phyloP scores from a whole-genome alignment of 2,797 vertebrate species.

The Chaenodraco wilsoni region DNA sequence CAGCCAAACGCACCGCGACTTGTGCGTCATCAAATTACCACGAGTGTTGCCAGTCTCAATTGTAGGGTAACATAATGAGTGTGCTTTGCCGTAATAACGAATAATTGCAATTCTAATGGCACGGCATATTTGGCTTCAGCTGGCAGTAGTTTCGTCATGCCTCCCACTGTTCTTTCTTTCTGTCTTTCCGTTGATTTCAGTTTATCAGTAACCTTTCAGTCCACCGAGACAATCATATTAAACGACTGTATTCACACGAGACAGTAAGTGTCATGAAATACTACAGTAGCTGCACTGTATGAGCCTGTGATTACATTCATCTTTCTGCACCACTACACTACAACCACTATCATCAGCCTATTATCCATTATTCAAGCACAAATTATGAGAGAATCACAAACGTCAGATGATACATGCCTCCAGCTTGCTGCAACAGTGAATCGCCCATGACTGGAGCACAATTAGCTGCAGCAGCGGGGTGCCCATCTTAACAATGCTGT shows the following conservation, averaged over 20 bases:
- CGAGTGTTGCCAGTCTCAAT: constrained; percentile 77
- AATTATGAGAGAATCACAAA: constrained; percentile 40
- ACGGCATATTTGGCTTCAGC: constrained; percentile 61
- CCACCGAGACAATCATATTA: constrained; percentile 33
- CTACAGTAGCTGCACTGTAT: constrained; percentile 15
- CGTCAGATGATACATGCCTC: constrained; percentile 48
- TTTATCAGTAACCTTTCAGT: constrained; percentile 60
- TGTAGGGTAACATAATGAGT: constrained; percentile 77
- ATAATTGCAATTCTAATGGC: constrained; percentile 78
- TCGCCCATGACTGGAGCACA: constrained; percentile 68
- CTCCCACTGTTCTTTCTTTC: constrained; percentile 31
- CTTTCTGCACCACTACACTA: neutral
- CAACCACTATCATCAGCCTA: constrained; percentile 34
- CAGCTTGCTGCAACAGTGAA: constrained; percentile 61
- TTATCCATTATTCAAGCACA: constrained; percentile 45
- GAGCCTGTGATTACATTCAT: constrained; percentile 51
- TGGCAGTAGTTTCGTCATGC: constrained; percentile 55
- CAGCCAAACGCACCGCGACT: constrained; percentile 71
- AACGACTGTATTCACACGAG: constrained; percentile 32
- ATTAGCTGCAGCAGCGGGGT: constrained; percentile 77
- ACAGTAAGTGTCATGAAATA: constrained; percentile 36
- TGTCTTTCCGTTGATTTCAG: constrained; percentile 25
- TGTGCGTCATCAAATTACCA: constrained; percentile 80
- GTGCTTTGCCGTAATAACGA: constrained; percentile 76
- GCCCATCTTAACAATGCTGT: constrained; percentile 74